These are phyloP conservation scores for Epinephelus awoara DNA, from an alignment of 2,797 vertebrate genomes.

Conservation along the genomic window DNA sequence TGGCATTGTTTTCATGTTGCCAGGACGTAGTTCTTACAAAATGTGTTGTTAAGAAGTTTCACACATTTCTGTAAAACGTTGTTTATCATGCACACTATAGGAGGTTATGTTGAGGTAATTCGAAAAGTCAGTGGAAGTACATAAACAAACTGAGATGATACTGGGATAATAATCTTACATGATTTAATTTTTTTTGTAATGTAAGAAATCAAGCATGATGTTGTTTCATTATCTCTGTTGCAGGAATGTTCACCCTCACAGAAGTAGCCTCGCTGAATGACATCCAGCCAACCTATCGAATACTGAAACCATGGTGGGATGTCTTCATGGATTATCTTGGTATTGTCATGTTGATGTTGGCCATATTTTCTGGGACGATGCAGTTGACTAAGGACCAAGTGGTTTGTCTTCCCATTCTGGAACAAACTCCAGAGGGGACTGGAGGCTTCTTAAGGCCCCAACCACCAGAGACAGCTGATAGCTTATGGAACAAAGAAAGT, in stretches of 20 bases:
- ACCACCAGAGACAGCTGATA: slow-evolving; percentile 81
- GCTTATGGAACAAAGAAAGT: slow-evolving; percentile 76
- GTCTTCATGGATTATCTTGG: slow-evolving; percentile 99
- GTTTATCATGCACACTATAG: neutral
- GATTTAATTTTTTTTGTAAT: neutral
- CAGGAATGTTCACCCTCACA: slow-evolving; percentile 99
- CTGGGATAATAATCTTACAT: neutral
- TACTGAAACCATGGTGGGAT: slow-evolving; percentile 99
- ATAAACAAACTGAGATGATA: neutral
- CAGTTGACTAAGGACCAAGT: slow-evolving; percentile 99
- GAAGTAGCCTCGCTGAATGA: slow-evolving; percentile 99
- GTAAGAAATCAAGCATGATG: neutral
- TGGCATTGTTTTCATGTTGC: too few relatives aligned
- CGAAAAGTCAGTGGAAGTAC: neutral
- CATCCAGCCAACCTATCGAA: slow-evolving; percentile 98
- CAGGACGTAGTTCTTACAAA: too few relatives aligned
- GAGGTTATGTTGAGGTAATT: neutral
- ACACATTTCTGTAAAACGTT: too few relatives aligned
- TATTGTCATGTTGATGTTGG: slow-evolving; percentile 98
- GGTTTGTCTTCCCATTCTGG: slow-evolving; percentile 96
- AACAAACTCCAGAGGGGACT: slow-evolving; percentile 82
- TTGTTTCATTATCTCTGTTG: slow-evolving; percentile 68
- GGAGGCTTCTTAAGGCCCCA: slow-evolving; percentile 72
- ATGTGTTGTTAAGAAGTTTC: too few relatives aligned
- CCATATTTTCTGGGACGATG: slow-evolving; percentile 99